Percentiles rank a stretch among this genome's conserved stretches.
Conservation (phyloP, 2,888 invertebrate species). For the Ophion costatus region DNA sequence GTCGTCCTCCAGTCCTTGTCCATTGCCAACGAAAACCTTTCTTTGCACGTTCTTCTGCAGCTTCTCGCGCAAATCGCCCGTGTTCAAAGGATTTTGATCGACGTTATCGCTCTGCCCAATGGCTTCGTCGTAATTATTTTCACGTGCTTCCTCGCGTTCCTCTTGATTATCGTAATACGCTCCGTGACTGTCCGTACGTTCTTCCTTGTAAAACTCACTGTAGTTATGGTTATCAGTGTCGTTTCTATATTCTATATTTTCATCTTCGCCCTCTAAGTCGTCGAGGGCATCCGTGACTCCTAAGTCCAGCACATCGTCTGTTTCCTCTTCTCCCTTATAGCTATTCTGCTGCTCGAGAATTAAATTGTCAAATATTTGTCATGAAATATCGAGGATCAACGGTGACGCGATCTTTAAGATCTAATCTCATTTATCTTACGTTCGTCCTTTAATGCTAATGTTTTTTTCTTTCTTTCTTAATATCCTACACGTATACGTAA, state of each 20-base stretch:
- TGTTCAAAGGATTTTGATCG: constrained; percentile 69
- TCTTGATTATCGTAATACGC: constrained; percentile 74
- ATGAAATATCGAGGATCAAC: constrained; percentile 73
- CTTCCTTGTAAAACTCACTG: constrained; percentile 79
- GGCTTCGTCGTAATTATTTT: constrained; percentile 70
- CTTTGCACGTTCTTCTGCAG: constrained; percentile 77
- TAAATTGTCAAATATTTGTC: constrained; percentile 75
- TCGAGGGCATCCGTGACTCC: constrained; percentile 83
- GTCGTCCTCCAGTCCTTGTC: constrained; percentile 79
- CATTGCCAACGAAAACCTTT: constrained; percentile 73
- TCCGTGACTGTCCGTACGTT: constrained; percentile 70
- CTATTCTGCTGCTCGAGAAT: constrained; percentile 81
- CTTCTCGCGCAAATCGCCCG: constrained; percentile 79
- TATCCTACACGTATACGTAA: background rate
- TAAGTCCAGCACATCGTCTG: constrained; percentile 83
- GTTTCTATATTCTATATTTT: constrained; percentile 80
- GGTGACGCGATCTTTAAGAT: constrained; percentile 51
- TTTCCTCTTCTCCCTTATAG: constrained; percentile 83
- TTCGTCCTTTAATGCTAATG: background rate
- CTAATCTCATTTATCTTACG: constrained; percentile 49
- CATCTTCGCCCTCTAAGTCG: constrained; percentile 82
- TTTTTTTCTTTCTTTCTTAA: background rate
- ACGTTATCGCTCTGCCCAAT: constrained; percentile 68
- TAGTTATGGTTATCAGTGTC: constrained; percentile 76
- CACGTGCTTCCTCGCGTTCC: constrained; percentile 68